phyloP scores from a whole-genome alignment of 2,888 invertebrate species.

The Pterostichus madidus region DNA sequence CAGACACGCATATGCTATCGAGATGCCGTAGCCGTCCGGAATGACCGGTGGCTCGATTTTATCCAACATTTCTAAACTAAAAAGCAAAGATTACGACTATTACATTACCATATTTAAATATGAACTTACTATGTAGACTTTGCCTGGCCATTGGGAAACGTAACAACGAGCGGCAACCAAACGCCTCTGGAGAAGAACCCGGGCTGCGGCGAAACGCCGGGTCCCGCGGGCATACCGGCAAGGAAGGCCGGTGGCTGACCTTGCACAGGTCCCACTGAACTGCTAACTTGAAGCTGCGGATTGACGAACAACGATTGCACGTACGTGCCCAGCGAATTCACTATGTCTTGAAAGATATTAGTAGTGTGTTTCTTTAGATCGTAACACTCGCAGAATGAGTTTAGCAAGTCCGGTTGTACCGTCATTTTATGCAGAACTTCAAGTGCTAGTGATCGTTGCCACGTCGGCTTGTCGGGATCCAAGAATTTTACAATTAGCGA shows the following conservation, averaged over 20 bases:
- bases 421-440: constrained; percentile 98
- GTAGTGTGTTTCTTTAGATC: constrained; percentile 96
- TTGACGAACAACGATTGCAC: constrained; percentile 94
- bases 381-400: constrained; percentile 96
- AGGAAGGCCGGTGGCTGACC: constrained; percentile 83
- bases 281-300: constrained; percentile 81
- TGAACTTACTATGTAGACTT: constrained; percentile 93
- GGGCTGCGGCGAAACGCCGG: constrained; percentile 91
- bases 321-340: constrained; percentile 95
- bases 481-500: constrained; percentile 98
- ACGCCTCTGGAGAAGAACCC: constrained; percentile 96
- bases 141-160: constrained; percentile 90
- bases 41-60: constrained; percentile 95
- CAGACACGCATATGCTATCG: constrained; percentile 95
- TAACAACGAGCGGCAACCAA: constrained; percentile 93
- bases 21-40: constrained; percentile 98
- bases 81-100: constrained; percentile 67
- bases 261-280: constrained; percentile 77
- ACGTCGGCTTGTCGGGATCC: constrained; percentile 97
- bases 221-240: constrained; percentile 84
- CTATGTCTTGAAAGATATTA: constrained; percentile 96
- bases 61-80: constrained; percentile 96
- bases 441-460: constrained; percentile 96
- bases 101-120: neutral
- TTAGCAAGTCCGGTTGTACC: constrained; percentile 91